Evolutionary conservation across 2,888 invertebrate species (phyloP), one percentile per base, ranked within the genome.

Genomic region (Pristionchus fissidentatus): DNA sequence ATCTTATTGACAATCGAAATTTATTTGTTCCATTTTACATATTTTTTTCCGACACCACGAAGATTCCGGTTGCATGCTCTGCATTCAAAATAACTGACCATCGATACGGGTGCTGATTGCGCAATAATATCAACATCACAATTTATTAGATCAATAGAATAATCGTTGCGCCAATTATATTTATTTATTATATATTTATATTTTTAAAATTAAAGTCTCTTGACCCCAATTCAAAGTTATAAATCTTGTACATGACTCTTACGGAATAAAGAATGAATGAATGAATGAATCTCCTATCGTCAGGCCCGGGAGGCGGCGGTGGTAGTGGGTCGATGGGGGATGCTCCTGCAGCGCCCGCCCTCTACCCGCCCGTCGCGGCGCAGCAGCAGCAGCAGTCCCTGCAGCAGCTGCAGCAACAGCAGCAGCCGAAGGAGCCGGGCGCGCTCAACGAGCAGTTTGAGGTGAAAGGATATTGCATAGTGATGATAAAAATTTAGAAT

Each of bases 391-490:
- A 55, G 55, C 55, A 70, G 70, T 41, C 41, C 13, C 7, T 70
- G 70, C 70, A 66, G 38, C 66, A 66, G 4, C 60, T 22, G 22
- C 60, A 60, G 29, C 66, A 66, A 41, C 70, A 41, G 60, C 60
- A 70, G 41, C 41, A 3, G 32, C 29, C 22, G 7, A n/a, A 7
- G 26, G 70, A 70, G 43, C 15, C 70, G 32, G 70, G 43, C 26
- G 70, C 41, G 26, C 5, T 70, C 3, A 70, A 22, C n/a, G 70
- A 70, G 41, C n/a, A 41, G 13, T 38, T 70, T 19, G 70, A 35
- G 70, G 70, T 70, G 26, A 70, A 38, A 1, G 10, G 22, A 7
- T 15, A 8, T 29, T 7, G 57, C 3, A 57, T 7, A 57, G 29
- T 26, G 10, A 57, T 26, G 29, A 26, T 29, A 29, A 8, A 22